Base-by-base conservation (phyloP, 92 coral and sea anemone species). In the Muricea muricata region DNA sequence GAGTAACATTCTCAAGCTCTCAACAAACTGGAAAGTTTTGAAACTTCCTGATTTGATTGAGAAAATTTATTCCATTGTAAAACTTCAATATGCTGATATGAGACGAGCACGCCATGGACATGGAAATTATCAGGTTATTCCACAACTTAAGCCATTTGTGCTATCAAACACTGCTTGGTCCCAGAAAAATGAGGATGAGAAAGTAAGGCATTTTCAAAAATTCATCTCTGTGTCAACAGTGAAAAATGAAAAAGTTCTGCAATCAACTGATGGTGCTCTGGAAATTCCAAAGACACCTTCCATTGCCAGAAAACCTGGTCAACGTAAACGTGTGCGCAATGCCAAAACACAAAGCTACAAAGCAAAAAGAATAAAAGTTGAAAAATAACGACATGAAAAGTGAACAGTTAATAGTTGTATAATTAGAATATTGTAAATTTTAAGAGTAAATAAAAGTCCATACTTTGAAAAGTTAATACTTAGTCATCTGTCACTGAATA, bases 31-130 rank as follows among this genome's bases (percentile, higher is more conserved):
- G 74, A 33, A 67, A 17, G 1, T 10, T 11, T 10, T 72, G 1
- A 72, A 72, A n/a, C 56, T 72, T 6, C 78, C 78, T 33, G 78
- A 72, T 23, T 25, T 72, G 47, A 72, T 72, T 42, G 78, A 72
- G 28, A 72, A 72, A 18, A 40, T 72, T 5, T 33, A 72, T 33
- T 39, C 56, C 39, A 72, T 72, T 37, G 78, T 72, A 1, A 72
- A 42, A 33, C 78, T 72, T 1, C 78, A 72, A 17, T 42, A 72
- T 39, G 57, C 57, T 72, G 78, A 72, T 18, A 39, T 40, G 11
- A 35, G 78, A 72, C 30, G 78, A 1, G 78, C 78, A 2, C 33
- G n/a, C 12, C 56, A 72, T 41, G 78, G 78, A 25, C 78, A 72
- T 1, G 78, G 78, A 4, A 72, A 72, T 33, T 72, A 34, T 72